Conservation (phyloP, 2,797 vertebrate genomes). For the Brachyrhaphis roseni region DNA sequence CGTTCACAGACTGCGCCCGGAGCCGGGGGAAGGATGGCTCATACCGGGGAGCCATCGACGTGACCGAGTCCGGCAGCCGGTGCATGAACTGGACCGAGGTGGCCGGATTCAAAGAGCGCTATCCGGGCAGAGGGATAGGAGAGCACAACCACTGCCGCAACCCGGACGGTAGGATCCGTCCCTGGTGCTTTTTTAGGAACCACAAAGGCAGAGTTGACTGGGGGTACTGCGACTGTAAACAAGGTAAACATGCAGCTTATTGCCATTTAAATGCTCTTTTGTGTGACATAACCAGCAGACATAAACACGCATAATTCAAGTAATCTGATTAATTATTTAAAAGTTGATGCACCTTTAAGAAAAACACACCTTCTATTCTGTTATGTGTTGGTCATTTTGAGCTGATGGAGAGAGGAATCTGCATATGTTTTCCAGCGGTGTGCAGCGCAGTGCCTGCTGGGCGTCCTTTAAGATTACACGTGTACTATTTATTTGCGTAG, state of each 20-base stretch:
- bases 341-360: neutral
- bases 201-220: conserved; percentile 82
- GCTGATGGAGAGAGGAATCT: neutral
- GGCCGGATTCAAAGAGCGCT: conserved; percentile 76
- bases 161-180: conserved; percentile 83
- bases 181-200: conserved; percentile 87
- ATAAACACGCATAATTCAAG: neutral
- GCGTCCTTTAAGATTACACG: neutral
- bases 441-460: neutral
- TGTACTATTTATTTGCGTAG: neutral
- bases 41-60: conserved; percentile 82
- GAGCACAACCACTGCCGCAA: conserved; percentile 87
- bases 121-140: conserved; percentile 79
- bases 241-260: conserved; percentile 78
- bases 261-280: neutral
- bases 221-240: conserved; percentile 88
- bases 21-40: conserved; percentile 75
- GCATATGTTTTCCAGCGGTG: neutral
- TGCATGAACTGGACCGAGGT: conserved; percentile 85
- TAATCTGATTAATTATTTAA: neutral
- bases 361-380: neutral
- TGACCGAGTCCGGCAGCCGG: conserved; percentile 83
- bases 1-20: conserved; percentile 76
- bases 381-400: neutral
- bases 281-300: neutral